Conservation (phyloP, 2,113 vertebrate species). For the Gavia stellata region DNA sequence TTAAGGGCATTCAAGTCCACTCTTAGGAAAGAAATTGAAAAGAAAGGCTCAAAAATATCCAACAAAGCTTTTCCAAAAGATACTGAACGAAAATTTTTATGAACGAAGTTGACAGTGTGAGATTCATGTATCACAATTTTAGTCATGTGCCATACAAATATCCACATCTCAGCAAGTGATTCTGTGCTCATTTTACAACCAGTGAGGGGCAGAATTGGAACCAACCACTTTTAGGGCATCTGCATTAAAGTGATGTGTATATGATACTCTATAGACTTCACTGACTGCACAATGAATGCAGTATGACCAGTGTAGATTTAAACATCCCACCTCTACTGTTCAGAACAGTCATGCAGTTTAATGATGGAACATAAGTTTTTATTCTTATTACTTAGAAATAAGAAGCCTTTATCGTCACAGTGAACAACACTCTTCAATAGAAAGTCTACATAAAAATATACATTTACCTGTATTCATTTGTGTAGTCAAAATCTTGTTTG, state of each 20-base stretch:
- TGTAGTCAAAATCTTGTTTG: conserved; percentile 94
- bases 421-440: not conserved
- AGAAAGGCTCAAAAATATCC: not conserved
- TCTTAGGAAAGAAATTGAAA: not conserved
- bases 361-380: not conserved
- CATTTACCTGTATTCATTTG: conserved; percentile 90
- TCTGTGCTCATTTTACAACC: not conserved
- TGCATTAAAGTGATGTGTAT: not conserved
- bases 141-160: not conserved
- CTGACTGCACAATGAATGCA: not conserved
- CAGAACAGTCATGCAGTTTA: not conserved
- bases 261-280: not conserved
- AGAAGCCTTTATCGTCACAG: not conserved
- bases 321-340: not conserved
- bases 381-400: not conserved
- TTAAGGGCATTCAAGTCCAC: not conserved
- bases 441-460: not conserved
- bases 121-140: not conserved
- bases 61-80: not conserved
- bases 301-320: not conserved
- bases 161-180: not conserved
- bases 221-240: not conserved
- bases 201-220: not conserved
- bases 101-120: not conserved
- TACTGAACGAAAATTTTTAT: not conserved